Base-by-base conservation (phyloP, 2,113 vertebrate species). In the Notothenia coriiceps region DNA sequence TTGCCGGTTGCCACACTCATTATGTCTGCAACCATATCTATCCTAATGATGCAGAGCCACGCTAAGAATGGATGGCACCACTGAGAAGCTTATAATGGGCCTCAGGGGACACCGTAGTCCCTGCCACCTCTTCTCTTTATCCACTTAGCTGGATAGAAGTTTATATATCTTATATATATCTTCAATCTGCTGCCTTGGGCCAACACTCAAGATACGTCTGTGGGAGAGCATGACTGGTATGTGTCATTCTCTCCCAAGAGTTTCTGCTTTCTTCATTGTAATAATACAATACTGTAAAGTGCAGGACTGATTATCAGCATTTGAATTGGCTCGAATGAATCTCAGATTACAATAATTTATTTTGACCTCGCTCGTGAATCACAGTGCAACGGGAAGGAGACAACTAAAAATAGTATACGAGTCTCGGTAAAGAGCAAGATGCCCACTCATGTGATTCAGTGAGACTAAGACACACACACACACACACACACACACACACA, bases 81-180 rank as follows among this genome's bases (percentile, higher is more conserved):
- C 56, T 72, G 70, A 86, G 69, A 68, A 68, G 29, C 57, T 60
- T 60, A 74, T 86, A 92, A 90, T 87, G 79, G 81, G 83, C 79
- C 89, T 87, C 85, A 63, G 56, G 86, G 66, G 88, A 86, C 13
- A 20, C 51, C 18, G 7, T 68, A 70, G 72, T 74, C 79, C 63
- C 65, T 56, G 86, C 52, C 68, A 82, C 62, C 79, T 69, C 14
- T 22, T 62, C 44, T 86, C 75, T 85, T 88, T 83, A 84, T 84
- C 87, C 86, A 88, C 81, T 89, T 91, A 81, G 61, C 80, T 75
- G 33, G 50, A 67, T 61, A 77, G 43, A 79, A 64, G 52, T 79
- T 75, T 56, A 77, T 83, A 87, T 68, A 40, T 75, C 62, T 74
- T 25, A 22, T 56, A 76, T 83, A 87, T 68, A 40, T 77, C 64